Conservation (phyloP, 2,888 invertebrate species). For the Campaea margaritaria region DNA sequence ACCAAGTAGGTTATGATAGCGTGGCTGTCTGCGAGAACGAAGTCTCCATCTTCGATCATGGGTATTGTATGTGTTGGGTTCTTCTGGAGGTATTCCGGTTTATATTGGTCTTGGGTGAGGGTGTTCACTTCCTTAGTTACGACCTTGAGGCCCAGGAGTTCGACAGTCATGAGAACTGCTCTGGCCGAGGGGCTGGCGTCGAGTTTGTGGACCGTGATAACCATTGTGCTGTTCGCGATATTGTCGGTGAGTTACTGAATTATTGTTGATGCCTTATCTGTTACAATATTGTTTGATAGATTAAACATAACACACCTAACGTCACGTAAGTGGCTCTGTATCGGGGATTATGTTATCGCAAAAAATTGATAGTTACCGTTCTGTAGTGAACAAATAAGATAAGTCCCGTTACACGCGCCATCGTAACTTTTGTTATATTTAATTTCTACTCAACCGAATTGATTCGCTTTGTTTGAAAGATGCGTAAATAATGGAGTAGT, state of each 20-base stretch:
- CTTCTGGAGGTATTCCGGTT: slow-evolving; percentile 55
- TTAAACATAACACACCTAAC: neutral
- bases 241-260: slow-evolving; percentile 7
- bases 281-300: neutral
- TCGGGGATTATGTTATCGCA: too few species aligned
- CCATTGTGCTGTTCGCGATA: slow-evolving; percentile 43
- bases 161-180: slow-evolving; percentile 52
- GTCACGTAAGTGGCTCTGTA: too few species aligned
- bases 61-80: slow-evolving; percentile 59
- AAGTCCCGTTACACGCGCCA: too few species aligned
- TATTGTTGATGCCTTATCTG: neutral
- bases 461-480: too few species aligned
- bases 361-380: too few species aligned
- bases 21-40: slow-evolving; percentile 56
- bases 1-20: slow-evolving; percentile 60
- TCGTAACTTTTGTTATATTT: too few species aligned
- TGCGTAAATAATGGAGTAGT: too few species aligned
- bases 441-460: too few species aligned
- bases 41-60: slow-evolving; percentile 60
- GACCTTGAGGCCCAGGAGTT: slow-evolving; percentile 51
- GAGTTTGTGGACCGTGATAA: slow-evolving; percentile 49
- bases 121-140: slow-evolving; percentile 46
- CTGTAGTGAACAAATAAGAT: too few species aligned
- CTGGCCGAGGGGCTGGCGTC: slow-evolving; percentile 54
- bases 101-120: slow-evolving; percentile 39